Percentiles rank a stretch among this genome's conserved stretches.
phyloP scores from a whole-genome alignment of 2,797 vertebrate species.

The Phoxinus dragarum region DNA sequence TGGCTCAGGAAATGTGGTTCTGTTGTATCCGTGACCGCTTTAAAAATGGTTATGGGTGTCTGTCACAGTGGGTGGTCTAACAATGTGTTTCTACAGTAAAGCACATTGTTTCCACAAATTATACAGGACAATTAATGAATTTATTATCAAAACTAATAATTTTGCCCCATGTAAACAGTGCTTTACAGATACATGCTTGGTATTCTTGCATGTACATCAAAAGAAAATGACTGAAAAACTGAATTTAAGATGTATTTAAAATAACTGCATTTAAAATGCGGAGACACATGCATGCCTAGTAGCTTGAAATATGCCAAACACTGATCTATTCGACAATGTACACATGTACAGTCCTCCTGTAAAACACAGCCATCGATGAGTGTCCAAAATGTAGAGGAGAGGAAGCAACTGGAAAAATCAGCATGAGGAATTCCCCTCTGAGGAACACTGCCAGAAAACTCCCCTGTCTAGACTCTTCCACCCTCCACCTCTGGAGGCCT shows the following conservation, averaged over 20 bases:
- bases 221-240: background rate
- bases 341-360: constrained; percentile 14
- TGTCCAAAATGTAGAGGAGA: constrained; percentile 30
- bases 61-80: constrained; percentile 35
- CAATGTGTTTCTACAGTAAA: constrained; percentile 8
- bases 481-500: constrained; percentile 52
- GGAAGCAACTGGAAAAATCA: constrained; percentile 38
- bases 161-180: background rate
- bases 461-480: constrained; percentile 58
- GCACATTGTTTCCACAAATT: constrained; percentile 13
- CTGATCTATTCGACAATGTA: background rate
- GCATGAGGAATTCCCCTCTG: constrained; percentile 53
- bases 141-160: background rate
- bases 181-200: background rate
- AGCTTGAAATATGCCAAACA: constrained; percentile 17
- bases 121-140: background rate
- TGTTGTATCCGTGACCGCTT: constrained; percentile 14
- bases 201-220: background rate
- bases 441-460: constrained; percentile 53
- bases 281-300: background rate
- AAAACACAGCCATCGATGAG: constrained; percentile 17
- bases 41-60: constrained; percentile 24
- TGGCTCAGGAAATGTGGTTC: constrained; percentile 31
- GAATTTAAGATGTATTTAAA: background rate
- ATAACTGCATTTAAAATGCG: background rate